These are phyloP conservation scores for Apotomis turbidana DNA, from an alignment of 2,888 invertebrate genomes.

Conservation along the genomic window DNA sequence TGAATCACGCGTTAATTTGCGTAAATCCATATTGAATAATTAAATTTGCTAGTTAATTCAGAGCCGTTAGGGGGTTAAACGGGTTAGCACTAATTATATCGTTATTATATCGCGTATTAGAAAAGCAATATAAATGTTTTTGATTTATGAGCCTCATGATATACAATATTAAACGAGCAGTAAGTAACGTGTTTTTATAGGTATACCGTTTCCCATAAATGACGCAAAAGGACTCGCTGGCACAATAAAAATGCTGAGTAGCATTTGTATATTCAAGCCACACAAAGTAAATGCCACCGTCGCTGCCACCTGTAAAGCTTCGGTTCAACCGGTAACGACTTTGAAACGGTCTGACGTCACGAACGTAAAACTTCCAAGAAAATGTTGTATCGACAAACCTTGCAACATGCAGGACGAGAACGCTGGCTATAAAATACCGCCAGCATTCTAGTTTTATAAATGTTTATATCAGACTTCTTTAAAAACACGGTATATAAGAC, in stretches of 20 bases:
- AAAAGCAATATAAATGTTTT: too few species aligned
- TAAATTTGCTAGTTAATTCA: too few species aligned
- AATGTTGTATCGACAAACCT: constrained; percentile 6
- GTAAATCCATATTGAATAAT: too few species aligned
- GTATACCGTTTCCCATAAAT: too few species aligned
- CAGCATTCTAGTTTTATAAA: constrained; percentile 14
- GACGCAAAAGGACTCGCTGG: background rate
- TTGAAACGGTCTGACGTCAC: constrained; percentile 14
- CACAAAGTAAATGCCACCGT: background rate
- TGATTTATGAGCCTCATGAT: too few species aligned
- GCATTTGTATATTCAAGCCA: constrained; percentile 4
- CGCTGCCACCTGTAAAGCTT: constrained; percentile 15
- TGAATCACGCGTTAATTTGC: too few species aligned
- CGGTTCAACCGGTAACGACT: constrained; percentile 15
- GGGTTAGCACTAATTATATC: too few species aligned
- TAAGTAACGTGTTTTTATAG: too few species aligned
- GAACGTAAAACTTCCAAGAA: constrained; percentile 13
- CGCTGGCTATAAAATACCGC: constrained; percentile 8
- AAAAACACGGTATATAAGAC: constrained; percentile 1
- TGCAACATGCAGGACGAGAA: constrained; percentile 17
- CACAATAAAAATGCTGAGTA: constrained; percentile 6
- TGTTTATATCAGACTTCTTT: background rate
- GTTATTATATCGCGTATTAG: too few species aligned
- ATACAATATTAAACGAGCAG: too few species aligned
- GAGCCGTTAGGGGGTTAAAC: too few species aligned